phyloP scores from a whole-genome alignment of 2,888 invertebrate genomes.

The Tinea trinotella region DNA sequence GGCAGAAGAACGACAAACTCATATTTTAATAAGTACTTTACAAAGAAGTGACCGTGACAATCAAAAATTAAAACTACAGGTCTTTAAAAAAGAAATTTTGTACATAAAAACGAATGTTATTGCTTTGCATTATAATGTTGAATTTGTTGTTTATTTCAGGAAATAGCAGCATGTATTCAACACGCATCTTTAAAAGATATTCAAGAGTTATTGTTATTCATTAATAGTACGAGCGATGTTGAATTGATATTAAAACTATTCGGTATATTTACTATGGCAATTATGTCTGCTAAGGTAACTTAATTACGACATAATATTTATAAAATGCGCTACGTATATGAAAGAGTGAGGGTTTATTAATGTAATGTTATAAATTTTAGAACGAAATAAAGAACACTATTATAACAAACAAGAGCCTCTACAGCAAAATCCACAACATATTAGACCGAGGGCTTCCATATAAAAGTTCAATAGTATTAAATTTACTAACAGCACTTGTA shows the following conservation, averaged over 20 bases:
- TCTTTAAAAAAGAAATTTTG: not conserved
- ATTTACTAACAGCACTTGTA: conserved; percentile 44
- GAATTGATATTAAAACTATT: conserved; percentile 41
- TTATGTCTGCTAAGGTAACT: conserved; percentile 38
- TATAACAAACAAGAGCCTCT: conserved; percentile 38
- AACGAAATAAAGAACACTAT: conserved; percentile 32
- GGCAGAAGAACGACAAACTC: not conserved
- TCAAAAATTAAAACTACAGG: conserved; percentile 1
- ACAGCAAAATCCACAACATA: conserved; percentile 37
- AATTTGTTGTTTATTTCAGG: conserved; percentile 26
- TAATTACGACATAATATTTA: no score
- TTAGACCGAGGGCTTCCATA: conserved; percentile 33
- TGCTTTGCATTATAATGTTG: conserved; percentile 8
- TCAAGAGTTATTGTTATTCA: conserved; percentile 33
- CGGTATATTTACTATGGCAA: conserved; percentile 32
- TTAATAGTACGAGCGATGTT: conserved; percentile 33
- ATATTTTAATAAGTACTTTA: not conserved
- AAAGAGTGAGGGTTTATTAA: not conserved
- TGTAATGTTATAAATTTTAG: conserved; percentile 30
- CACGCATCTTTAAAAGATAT: conserved; percentile 30
- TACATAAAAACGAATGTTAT: not conserved
- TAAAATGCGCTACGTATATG: not conserved
- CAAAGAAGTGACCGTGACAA: conserved; percentile 9
- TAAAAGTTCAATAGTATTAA: conserved; percentile 36
- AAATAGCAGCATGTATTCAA: conserved; percentile 25